Conservation (phyloP, 2,113 vertebrate species). For the Clarias macrocephalus region DNA sequence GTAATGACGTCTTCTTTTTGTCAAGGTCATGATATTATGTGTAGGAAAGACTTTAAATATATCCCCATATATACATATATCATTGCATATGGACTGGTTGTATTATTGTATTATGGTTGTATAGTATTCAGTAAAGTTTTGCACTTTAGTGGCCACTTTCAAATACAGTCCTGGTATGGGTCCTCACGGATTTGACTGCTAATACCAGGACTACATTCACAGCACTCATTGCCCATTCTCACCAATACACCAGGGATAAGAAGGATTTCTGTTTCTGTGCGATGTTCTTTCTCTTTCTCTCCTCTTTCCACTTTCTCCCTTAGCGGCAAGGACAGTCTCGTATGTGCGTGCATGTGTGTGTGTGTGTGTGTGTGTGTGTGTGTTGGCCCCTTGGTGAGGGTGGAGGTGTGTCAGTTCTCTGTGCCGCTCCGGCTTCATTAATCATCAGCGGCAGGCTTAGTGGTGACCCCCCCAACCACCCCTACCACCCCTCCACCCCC, state of each 20-base stretch:
- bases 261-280: conserved; percentile 56
- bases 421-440: conserved; percentile 98
- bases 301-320: conserved; percentile 68
- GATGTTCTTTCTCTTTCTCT: conserved; percentile 49
- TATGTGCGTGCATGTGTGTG: conserved; percentile 77
- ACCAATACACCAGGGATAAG: conserved; percentile 28
- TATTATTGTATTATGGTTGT: no score
- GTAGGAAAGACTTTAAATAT: not conserved
- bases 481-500: conserved; percentile 96
- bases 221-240: not conserved
- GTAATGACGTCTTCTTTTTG: not conserved
- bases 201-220: conserved; percentile 19
- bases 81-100: not conserved
- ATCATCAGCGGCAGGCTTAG: conserved; percentile 97
- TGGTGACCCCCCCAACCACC: conserved; percentile 92
- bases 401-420: conserved; percentile 95
- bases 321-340: conserved; percentile 81
- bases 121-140: conserved; percentile 3
- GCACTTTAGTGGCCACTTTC: not conserved
- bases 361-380: conserved; percentile 69
- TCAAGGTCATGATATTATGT: not conserved
- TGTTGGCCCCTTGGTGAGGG: conserved; percentile 89
- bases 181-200: conserved; percentile 29
- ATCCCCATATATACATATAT: not conserved
- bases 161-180: conserved; percentile 6